Evolutionary conservation across 1,140 invertebrate genomes (phyloP).

Genomic region (Cryptotermes secundus): DNA sequence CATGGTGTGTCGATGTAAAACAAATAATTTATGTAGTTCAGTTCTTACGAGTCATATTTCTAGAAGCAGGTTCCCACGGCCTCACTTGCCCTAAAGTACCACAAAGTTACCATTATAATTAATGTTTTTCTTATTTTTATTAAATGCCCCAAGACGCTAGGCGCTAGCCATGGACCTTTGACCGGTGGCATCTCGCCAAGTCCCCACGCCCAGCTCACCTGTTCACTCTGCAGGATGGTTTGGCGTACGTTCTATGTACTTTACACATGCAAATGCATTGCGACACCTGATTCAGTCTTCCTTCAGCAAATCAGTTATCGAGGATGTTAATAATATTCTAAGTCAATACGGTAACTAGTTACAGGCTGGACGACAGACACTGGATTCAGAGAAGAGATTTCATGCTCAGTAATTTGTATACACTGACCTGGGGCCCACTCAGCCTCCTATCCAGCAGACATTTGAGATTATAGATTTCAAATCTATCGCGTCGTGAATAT

Average conservation of each 20-base stretch:
- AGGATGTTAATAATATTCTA: too few relatives aligned
- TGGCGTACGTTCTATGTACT: not conserved
- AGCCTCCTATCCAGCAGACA: too few relatives aligned
- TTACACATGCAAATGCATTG: not conserved
- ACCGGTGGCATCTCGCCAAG: not conserved
- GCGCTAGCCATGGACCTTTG: not conserved
- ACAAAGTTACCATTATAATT: slow-evolving; percentile 4
- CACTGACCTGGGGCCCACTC: too few relatives aligned
- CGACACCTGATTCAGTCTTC: not conserved
- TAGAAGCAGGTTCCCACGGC: not conserved
- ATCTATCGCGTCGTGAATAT: too few relatives aligned
- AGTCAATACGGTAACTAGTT: too few relatives aligned
- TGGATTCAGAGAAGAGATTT: too few relatives aligned
- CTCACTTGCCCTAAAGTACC: not conserved
- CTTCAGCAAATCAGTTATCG: too few relatives aligned
- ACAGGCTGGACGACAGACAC: too few relatives aligned
- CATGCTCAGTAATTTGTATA: too few relatives aligned
- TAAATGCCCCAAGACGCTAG: not conserved
- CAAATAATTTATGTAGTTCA: not conserved
- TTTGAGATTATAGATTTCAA: too few relatives aligned
- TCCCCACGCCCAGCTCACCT: not conserved
- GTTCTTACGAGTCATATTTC: not conserved
- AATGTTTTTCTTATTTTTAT: not conserved
- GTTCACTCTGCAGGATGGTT: not conserved
- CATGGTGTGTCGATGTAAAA: not conserved